Evolutionary conservation across 2,113 vertebrate species (phyloP).

Genomic region (Rhea americana): DNA sequence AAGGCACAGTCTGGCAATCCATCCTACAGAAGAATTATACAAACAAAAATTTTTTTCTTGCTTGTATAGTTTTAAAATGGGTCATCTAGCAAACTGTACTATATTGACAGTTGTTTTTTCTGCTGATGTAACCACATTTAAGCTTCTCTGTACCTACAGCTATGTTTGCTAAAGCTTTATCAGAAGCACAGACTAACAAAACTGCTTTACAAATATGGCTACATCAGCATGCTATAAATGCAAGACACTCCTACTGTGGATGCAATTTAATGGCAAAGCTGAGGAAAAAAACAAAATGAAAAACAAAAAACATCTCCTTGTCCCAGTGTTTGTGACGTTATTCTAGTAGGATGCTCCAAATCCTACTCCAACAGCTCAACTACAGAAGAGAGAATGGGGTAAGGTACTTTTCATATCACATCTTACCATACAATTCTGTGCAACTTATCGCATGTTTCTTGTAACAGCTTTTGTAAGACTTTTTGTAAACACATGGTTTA

Average conservation of each 20-base stretch:
- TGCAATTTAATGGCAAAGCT: not conserved
- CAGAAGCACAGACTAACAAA: not conserved
- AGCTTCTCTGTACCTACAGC: not conserved
- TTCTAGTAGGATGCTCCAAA: not conserved
- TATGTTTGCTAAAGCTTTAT: not conserved
- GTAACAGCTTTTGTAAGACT: not conserved
- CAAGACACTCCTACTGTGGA: not conserved
- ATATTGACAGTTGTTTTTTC: not conserved
- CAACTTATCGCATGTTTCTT: not conserved
- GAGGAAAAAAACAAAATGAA: not conserved
- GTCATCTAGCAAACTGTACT: not conserved
- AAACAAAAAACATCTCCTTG: not conserved
- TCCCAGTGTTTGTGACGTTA: not conserved
- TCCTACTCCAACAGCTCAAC: not conserved
- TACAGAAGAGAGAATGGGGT: not conserved
- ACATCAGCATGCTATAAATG: accelerated
- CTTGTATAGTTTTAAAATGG: not conserved
- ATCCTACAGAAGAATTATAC: not conserved
- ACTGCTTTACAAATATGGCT: not conserved
- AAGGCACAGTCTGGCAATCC: accelerated
- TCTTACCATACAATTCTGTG: not conserved
- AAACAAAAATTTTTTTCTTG: not conserved
- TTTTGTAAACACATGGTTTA: not conserved
- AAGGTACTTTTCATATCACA: not conserved
- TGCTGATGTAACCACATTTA: not conserved